Evolutionary conservation across 2,797 vertebrate genomes (phyloP).

Genomic region (Sebastes kiyomatsui): DNA sequence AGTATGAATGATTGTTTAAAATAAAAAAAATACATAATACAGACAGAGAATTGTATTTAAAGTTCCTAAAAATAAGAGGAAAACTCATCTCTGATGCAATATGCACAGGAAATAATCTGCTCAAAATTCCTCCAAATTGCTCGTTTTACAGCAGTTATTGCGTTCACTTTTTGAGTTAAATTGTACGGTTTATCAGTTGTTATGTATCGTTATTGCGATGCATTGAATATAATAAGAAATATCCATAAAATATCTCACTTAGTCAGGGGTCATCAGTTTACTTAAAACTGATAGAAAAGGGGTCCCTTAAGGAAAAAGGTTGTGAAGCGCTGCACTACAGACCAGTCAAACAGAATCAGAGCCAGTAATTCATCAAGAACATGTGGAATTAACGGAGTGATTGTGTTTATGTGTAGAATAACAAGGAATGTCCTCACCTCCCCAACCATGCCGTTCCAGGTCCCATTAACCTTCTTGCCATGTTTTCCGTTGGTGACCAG

Average conservation of each 20-base stretch:
- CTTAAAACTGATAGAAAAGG: no score
- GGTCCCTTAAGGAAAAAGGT: no score
- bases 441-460: conserved; percentile 98
- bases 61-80: background rate
- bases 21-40: background rate
- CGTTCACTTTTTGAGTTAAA: no score
- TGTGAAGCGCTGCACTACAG: rapidly evolving
- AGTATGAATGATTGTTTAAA: background rate
- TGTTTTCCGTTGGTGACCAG: conserved; percentile 99
- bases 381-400: background rate
- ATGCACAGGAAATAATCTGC: no score
- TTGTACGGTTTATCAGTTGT: no score
- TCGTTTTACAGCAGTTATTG: background rate
- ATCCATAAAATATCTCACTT: background rate
- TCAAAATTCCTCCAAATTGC: background rate
- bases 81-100: background rate
- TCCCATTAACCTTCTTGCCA: conserved; percentile 97
- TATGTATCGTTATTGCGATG: no score
- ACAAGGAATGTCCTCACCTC: conserved; percentile 84
- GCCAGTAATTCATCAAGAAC: background rate
- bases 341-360: background rate
- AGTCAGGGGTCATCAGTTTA: background rate
- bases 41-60: background rate
- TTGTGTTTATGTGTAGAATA: background rate
- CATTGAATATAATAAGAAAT: background rate